These are phyloP conservation scores for Brachirus orientalis DNA, from an alignment of 2,113 vertebrate species.

Conservation along the genomic window DNA sequence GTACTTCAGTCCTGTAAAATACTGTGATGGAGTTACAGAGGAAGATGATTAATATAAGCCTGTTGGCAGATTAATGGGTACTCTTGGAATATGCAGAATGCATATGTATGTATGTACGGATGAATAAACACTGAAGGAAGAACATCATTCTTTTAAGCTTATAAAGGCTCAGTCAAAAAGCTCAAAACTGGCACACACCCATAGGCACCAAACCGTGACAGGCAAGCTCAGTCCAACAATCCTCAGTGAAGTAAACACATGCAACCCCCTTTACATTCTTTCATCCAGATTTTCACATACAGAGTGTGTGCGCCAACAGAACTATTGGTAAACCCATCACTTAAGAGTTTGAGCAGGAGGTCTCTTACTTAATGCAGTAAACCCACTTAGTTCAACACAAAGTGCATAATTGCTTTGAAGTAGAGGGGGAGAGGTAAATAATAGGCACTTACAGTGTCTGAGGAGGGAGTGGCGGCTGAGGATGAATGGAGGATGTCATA, in stretches of 20 bases:
- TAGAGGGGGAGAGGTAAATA: conserved; percentile 36
- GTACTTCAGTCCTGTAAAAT: conserved; percentile 8
- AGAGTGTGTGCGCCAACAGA: background rate
- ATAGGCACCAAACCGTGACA: background rate
- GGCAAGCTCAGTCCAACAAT: conserved; percentile 3
- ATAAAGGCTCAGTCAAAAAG: conserved; percentile 39
- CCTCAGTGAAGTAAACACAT: background rate
- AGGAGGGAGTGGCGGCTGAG: conserved; percentile 39
- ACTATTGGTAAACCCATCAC: conserved; percentile 40
- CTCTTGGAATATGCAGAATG: conserved; percentile 7
- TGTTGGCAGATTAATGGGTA: conserved; percentile 9
- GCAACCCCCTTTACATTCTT: background rate
- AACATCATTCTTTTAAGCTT: conserved; percentile 23
- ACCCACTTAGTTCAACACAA: conserved; percentile 52
- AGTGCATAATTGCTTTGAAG: conserved; percentile 46
- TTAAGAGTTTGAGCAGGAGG: conserved; percentile 22
- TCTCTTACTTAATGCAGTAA: conserved; percentile 10
- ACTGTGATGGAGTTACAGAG: conserved; percentile 8
- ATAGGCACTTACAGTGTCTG: conserved; percentile 45
- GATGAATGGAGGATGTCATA: conserved; percentile 44
- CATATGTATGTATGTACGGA: conserved; percentile 19
- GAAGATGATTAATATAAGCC: conserved; percentile 11
- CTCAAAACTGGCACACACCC: conserved; percentile 16
- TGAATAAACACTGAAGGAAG: conserved; percentile 31
- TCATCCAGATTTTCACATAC: conserved; percentile 5